Conservation (phyloP, 1,140 invertebrate genomes). For the Scaptodrosophila lebanonensis region DNA sequence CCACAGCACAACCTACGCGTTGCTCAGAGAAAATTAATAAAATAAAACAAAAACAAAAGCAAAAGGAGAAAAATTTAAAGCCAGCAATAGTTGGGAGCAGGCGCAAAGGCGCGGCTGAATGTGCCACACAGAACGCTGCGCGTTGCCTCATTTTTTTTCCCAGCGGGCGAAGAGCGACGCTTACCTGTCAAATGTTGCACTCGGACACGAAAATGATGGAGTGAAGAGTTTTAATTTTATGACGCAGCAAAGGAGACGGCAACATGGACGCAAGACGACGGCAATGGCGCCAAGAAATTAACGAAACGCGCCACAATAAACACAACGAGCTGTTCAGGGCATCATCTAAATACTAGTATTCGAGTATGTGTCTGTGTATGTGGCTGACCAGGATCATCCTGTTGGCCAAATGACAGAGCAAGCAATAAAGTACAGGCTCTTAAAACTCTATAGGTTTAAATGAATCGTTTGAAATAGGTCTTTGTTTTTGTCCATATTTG, state of each 20-base stretch:
- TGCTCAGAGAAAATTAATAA: background rate
- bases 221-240: slow-evolving; percentile 74
- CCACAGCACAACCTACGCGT: slow-evolving; percentile 4
- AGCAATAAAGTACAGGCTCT: too few relatives aligned
- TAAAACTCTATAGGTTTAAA: too few relatives aligned
- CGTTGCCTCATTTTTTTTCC: slow-evolving; percentile 53
- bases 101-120: slow-evolving; percentile 42
- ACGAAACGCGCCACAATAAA: slow-evolving; percentile 71
- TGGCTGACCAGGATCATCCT: too few relatives aligned
- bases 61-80: background rate
- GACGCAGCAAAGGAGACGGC: slow-evolving; percentile 60
- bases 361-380: too few relatives aligned
- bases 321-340: too few relatives aligned
- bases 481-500: too few relatives aligned
- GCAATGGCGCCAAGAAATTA: slow-evolving; percentile 71
- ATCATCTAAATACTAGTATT: too few relatives aligned
- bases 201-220: slow-evolving; percentile 72
- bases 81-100: too few relatives aligned
- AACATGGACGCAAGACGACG: slow-evolving; percentile 13
- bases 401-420: too few relatives aligned
- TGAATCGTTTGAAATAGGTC: too few relatives aligned
- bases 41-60: slow-evolving; percentile 13
- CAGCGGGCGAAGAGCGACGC: slow-evolving; percentile 42
- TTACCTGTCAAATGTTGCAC: slow-evolving; percentile 74
- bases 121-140: slow-evolving; percentile 30